phyloP scores from a whole-genome alignment of 2,113 vertebrate species.

The Peromyscus californicus region DNA sequence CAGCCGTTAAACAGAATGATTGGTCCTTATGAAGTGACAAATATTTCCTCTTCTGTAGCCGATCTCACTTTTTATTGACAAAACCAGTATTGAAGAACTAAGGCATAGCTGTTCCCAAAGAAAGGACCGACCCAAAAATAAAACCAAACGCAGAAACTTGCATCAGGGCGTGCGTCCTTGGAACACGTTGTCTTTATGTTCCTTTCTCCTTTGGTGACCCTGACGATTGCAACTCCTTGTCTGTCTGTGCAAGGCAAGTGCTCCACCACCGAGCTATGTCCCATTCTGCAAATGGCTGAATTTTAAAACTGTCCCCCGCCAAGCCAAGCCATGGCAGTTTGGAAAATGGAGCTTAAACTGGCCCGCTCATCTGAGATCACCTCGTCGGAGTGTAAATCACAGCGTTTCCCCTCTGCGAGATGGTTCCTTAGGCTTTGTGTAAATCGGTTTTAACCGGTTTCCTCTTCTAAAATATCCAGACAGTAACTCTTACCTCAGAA shows the following conservation, averaged over 20 bases:
- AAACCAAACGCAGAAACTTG: neutral
- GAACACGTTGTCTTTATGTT: neutral
- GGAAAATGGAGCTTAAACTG: neutral
- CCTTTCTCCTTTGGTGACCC: no score
- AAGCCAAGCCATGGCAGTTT: neutral
- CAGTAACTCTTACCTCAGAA: neutral
- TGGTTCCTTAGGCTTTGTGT: neutral
- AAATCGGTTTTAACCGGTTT: neutral
- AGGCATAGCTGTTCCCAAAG: neutral
- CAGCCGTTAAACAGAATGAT: constrained; percentile 48
- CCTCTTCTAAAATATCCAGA: neutral
- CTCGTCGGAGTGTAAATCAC: neutral
- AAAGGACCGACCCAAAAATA: neutral
- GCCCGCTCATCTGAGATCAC: neutral
- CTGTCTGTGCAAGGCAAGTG: no score
- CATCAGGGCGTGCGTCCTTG: neutral
- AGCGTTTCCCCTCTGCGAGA: neutral
- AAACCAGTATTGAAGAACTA: constrained; percentile 18
- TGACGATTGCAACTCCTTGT: neutral
- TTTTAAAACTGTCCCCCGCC: neutral
- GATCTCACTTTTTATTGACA: constrained; percentile 63
- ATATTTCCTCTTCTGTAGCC: constrained; percentile 44
- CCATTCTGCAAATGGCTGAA: neutral
- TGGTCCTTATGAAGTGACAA: constrained; percentile 62
- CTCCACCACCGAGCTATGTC: neutral